Percentiles rank a stretch among this genome's conserved stretches.
phyloP scores from a whole-genome alignment of 2,113 vertebrate species.

The Platysternon megacephalum region DNA sequence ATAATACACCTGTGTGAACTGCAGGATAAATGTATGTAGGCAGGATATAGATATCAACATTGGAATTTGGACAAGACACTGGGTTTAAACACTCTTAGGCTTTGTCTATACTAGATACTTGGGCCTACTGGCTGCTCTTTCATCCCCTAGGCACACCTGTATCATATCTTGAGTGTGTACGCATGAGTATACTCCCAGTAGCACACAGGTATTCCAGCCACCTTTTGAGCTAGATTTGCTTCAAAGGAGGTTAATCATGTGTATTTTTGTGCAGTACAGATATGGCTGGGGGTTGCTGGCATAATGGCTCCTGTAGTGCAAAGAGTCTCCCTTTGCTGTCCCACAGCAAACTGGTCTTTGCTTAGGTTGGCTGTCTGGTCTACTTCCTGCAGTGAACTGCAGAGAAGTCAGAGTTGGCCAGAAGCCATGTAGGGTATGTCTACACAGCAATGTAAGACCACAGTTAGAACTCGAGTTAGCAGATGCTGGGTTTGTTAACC shows the following conservation, averaged over 20 bases:
- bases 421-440: neutral
- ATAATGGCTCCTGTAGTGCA: constrained; percentile 12
- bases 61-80: constrained; percentile 7
- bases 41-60: neutral
- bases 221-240: neutral
- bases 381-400: constrained; percentile 1
- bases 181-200: neutral
- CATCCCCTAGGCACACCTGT: accelerated
- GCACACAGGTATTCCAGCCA: too few relatives aligned
- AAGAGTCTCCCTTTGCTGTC: neutral
- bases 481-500: too few relatives aligned
- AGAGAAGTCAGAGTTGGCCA: neutral
- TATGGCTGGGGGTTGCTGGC: neutral
- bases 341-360: neutral
- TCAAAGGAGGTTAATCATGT: neutral
- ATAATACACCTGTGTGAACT: neutral
- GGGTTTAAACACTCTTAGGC: neutral
- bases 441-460: too few relatives aligned
- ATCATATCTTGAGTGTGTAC: neutral
- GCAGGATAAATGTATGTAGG: constrained; percentile 13
- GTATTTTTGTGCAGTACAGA: neutral
- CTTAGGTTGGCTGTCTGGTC: constrained; percentile 12
- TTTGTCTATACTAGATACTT: neutral
- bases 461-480: too few relatives aligned
- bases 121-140: neutral